Evolutionary conservation across 2,797 vertebrate genomes (phyloP).

Genomic region (Mus caroli): DNA sequence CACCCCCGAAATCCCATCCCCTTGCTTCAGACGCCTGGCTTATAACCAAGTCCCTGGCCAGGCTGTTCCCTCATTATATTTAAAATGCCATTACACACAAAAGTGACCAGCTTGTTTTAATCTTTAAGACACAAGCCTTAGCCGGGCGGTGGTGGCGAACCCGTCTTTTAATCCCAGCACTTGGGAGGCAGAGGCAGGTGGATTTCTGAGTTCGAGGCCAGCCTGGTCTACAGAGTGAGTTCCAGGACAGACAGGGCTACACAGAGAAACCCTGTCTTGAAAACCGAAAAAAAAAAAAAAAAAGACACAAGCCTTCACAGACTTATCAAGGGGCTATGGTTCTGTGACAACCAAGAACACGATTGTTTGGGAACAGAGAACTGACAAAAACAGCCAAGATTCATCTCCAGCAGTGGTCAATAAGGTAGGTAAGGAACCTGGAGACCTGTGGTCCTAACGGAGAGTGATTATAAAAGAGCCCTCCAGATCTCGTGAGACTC

Average conservation of each 20-base stretch:
- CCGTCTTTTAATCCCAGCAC: too few species aligned
- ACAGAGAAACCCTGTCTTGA: too few species aligned
- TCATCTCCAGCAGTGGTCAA: not conserved
- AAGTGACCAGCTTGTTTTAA: constrained; percentile 41
- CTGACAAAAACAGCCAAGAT: not conserved
- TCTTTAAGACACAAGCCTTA: constrained; percentile 30
- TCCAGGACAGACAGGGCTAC: too few species aligned
- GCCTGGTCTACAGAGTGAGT: too few species aligned
- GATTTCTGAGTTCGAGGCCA: too few species aligned
- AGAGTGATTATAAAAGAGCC: constrained; percentile 1
- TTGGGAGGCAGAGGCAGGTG: too few species aligned
- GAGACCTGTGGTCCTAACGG: not conserved
- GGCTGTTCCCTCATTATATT: constrained; percentile 9
- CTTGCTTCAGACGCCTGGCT: not conserved
- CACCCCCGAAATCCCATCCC: not conserved
- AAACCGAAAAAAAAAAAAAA: too few species aligned
- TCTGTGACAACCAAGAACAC: not conserved
- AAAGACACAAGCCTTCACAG: constrained; percentile 11
- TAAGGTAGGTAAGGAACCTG: not conserved
- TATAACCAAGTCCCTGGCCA: not conserved
- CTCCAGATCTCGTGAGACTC: not conserved
- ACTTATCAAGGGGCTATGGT: not conserved
- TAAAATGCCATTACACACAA: constrained; percentile 56
- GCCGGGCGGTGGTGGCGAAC: too few species aligned
- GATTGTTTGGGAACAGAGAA: not conserved